Conservation (phyloP, 2,888 invertebrate species). For the Tiliacea aurago region DNA sequence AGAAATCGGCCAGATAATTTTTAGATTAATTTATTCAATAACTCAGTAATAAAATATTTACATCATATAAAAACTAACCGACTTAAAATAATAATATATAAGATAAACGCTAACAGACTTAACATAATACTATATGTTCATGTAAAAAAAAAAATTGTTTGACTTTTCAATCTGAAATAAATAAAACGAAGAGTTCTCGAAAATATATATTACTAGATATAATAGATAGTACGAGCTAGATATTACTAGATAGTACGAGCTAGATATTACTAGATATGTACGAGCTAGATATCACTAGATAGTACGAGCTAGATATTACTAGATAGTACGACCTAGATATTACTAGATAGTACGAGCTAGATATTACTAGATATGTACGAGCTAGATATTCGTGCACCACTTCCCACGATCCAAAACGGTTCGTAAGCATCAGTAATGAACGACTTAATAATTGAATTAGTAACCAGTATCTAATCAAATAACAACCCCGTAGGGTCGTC, state of each 20-base stretch:
- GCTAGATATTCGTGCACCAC: background rate
- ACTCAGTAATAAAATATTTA: no score
- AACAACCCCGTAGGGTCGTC: conserved; percentile 28
- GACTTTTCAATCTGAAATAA: background rate
- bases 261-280: background rate
- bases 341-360: no score
- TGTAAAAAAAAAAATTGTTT: no score
- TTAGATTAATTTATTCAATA: no score
- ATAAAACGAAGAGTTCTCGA: background rate
- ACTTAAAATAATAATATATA: no score
- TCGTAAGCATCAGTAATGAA: conserved; percentile 44
- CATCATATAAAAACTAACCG: no score
- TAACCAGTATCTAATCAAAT: conserved; percentile 24
- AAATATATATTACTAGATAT: background rate
- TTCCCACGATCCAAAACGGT: conserved; percentile 13
- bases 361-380: background rate
- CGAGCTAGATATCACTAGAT: background rate
- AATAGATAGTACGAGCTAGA: no score
- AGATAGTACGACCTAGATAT: no score
- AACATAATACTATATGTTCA: no score
- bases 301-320: background rate
- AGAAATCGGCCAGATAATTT: background rate
- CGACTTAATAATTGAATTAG: conserved; percentile 45
- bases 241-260: no score
- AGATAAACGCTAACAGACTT: no score